phyloP scores from a whole-genome alignment of 2,113 vertebrate species.

The Amazona guildingii region DNA sequence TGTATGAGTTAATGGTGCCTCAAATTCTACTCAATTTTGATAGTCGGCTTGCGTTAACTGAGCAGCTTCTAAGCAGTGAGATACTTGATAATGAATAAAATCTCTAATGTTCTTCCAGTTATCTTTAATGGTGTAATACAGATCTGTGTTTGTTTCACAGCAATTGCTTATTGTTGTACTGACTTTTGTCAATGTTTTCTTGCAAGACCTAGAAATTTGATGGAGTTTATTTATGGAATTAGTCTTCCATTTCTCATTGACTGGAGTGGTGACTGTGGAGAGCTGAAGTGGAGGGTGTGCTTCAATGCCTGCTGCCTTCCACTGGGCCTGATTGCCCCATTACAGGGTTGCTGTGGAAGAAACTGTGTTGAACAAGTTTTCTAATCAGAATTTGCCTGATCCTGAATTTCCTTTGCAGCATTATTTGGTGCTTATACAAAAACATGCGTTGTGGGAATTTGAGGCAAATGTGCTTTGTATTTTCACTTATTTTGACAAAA shows the following conservation, averaged over 20 bases:
- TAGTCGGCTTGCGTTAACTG: background rate
- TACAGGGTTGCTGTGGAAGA: background rate
- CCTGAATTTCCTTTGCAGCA: background rate
- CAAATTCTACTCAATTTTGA: background rate
- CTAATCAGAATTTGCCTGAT: background rate
- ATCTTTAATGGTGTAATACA: background rate
- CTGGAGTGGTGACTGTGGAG: background rate
- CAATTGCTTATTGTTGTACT: background rate
- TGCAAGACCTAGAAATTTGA: background rate
- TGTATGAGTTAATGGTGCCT: background rate
- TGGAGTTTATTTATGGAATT: background rate
- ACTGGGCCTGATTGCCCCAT: fast-evolving
- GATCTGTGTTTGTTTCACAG: background rate
- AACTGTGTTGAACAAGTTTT: background rate
- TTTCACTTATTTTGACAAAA: background rate
- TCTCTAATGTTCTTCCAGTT: background rate
- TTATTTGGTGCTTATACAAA: background rate
- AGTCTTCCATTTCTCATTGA: background rate
- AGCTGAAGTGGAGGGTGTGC: background rate
- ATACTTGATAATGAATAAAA: background rate
- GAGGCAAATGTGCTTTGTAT: background rate
- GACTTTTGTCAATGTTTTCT: background rate
- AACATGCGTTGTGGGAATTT: background rate
- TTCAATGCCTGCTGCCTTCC: background rate
- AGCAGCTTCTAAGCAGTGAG: background rate